Conservation (phyloP, 2,113 vertebrate genomes). For the Mobula birostris region DNA sequence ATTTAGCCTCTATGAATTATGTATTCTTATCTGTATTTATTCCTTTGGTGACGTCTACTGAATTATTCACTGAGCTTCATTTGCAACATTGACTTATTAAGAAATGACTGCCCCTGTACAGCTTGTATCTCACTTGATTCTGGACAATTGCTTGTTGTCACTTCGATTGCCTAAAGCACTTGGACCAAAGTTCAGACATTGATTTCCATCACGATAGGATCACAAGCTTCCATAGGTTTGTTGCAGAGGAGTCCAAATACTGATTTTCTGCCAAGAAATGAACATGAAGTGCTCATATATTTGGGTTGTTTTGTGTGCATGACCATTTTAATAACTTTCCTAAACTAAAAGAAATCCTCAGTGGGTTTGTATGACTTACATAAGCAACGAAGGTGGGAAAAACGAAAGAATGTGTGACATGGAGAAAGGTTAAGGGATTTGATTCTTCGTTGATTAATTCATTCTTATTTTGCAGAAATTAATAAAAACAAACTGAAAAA, state of each 20-base stretch:
- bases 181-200: neutral
- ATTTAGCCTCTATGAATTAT: neutral
- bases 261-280: constrained; percentile 4
- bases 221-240: neutral
- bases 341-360: neutral
- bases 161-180: neutral
- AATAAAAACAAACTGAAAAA: neutral
- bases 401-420: neutral
- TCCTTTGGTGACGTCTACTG: neutral
- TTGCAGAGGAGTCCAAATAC: neutral
- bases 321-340: neutral
- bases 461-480: neutral
- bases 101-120: neutral
- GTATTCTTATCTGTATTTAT: neutral
- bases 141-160: neutral
- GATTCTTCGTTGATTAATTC: neutral
- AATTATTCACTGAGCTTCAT: neutral
- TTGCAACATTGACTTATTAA: neutral
- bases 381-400: neutral
- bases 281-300: neutral
- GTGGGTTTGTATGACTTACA: neutral
- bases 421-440: neutral
- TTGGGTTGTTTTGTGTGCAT: neutral
- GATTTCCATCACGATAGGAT: neutral
- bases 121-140: neutral